Evolutionary conservation across 1,140 invertebrate species (phyloP), one percentile per base, ranked within the genome.

Genomic region (Proctacanthus coquilletti): DNA sequence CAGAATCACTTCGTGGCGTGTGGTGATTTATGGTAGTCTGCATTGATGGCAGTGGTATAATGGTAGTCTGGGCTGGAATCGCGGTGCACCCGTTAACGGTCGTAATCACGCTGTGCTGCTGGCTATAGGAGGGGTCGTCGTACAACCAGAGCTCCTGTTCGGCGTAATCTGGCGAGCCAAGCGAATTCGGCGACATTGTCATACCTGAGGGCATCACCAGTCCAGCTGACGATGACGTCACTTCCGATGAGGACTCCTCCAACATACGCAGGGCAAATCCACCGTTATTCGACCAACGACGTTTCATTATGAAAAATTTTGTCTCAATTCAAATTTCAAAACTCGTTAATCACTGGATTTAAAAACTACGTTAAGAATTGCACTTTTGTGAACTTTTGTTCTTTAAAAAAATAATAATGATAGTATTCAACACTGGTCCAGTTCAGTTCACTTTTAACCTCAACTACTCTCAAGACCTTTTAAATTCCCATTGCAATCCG

Each of bases 71-170:
- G 32, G 53, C 41, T 4, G 56, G 56, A 29, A 58, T 34, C 4
- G 51, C 29, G 3, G 41, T 38, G 18, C 42, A 43, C 49, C 46
- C 52, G 52, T 54, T 29, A 13, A 49, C 47, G 34, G 59, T 39
- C 6, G 54, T 49, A 29, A 56, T 56, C 34, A 57, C 51, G 38
- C 51, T 53, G 25, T 56, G 47, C 41, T 40, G 62, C 57, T 45
- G 46, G 44, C 38, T 41, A 43, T 36, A 42, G 55, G 38, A 59
- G 52, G 42, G 56, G 51, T 70, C 69, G 41, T 69, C 66, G 48
- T 69, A 71, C 42, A 84, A 75, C 83, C 83, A 88, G 39, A 87
- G 68, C 45, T 87, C 83, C 31, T 85, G 65, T 44, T 84, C 81
- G 36, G 78, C 75, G 50, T 80, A 71, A 64, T 53, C 79, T 61